Conservation (phyloP, 92 coral and sea anemone species). For the Chrysogorgia sp. region DNA sequence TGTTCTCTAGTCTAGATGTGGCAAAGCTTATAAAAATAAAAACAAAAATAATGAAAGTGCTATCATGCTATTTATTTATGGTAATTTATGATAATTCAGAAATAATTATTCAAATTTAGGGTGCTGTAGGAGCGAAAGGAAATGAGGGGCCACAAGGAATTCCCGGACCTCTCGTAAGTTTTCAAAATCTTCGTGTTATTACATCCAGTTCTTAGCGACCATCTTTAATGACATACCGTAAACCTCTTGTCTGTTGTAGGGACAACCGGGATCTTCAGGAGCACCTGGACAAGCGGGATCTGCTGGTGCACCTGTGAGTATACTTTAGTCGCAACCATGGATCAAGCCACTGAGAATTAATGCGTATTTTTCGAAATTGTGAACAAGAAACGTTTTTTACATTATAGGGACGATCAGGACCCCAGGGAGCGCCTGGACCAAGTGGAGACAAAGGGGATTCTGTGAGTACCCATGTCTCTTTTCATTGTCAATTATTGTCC, state of each 20-base stretch:
- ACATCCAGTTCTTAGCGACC: background rate
- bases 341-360: background rate
- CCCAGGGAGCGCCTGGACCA: conserved; percentile 54
- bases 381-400: background rate
- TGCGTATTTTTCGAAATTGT: background rate
- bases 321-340: too few species aligned
- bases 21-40: too few species aligned
- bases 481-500: too few species aligned
- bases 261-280: conserved; percentile 31
- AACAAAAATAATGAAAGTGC: too few species aligned
- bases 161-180: conserved; percentile 72
- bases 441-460: conserved; percentile 51
- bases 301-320: conserved; percentile 36
- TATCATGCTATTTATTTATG: too few species aligned
- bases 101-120: conserved; percentile 60
- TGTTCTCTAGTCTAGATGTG: too few species aligned
- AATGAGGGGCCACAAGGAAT: conserved; percentile 80
- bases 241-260: conserved; percentile 5
- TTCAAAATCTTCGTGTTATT: background rate
- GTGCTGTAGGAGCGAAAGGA: conserved; percentile 87
- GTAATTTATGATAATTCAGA: too few species aligned
- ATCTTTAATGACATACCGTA: too few species aligned
- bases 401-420: conserved; percentile 44
- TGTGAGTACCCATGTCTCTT: conserved; percentile 19
- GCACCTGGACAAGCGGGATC: conserved; percentile 40